Evolutionary conservation across 2,113 vertebrate species (phyloP).

Genomic region (Hippocampus mohnikei): DNA sequence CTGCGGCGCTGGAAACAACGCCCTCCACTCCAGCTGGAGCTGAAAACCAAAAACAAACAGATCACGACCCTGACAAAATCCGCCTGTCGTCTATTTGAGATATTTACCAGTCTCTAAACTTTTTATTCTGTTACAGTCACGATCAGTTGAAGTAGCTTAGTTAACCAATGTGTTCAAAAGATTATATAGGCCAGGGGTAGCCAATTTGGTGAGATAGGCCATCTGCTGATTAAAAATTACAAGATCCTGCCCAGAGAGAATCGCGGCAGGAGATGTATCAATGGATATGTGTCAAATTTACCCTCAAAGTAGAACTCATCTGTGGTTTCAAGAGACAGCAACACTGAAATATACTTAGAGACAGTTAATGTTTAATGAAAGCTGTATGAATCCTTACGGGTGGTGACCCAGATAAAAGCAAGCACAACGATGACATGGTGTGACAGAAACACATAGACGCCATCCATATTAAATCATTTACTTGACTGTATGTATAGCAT

Average conservation of each 20-base stretch:
- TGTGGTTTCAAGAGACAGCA: slow-evolving; percentile 45
- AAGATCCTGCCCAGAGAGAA: slow-evolving; percentile 15
- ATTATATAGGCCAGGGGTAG: slow-evolving; percentile 1
- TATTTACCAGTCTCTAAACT: neutral
- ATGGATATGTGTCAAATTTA: slow-evolving; percentile 29
- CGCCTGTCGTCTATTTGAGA: neutral
- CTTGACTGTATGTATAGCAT: slow-evolving; percentile 27
- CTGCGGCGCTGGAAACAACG: too few species aligned
- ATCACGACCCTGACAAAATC: too few species aligned
- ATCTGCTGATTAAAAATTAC: slow-evolving; percentile 16
- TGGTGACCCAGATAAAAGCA: slow-evolving; percentile 72
- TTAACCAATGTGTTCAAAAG: neutral
- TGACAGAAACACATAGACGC: slow-evolving; percentile 53
- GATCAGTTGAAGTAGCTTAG: neutral
- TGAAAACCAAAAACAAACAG: too few species aligned
- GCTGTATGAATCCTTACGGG: slow-evolving; percentile 50
- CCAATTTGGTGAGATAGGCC: neutral
- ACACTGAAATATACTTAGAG: slow-evolving; percentile 73
- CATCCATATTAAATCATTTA: slow-evolving; percentile 57
- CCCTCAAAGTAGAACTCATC: slow-evolving; percentile 36
- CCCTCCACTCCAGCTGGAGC: too few species aligned
- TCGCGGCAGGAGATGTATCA: slow-evolving; percentile 12
- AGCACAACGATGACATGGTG: slow-evolving; percentile 40
- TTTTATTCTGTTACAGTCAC: neutral
- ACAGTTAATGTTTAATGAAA: slow-evolving; percentile 70